Evolutionary conservation across 2,888 invertebrate species (phyloP).

Genomic region (Vesta saturnalis): DNA sequence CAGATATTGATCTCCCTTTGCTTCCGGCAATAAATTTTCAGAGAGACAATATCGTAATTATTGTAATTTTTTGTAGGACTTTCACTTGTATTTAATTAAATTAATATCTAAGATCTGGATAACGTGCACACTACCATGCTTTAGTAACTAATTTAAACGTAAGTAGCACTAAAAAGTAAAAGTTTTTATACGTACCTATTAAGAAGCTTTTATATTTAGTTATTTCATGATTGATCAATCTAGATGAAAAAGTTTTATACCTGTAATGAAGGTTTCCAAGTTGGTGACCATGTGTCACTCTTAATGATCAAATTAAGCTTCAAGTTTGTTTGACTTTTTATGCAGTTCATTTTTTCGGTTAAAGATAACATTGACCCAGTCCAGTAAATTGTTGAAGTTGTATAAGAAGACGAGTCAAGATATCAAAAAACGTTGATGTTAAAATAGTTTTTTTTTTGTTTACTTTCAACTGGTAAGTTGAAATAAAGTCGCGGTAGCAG

Average conservation of each 20-base stretch:
- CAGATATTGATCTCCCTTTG: no score
- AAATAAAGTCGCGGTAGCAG: not conserved
- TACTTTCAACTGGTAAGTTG: slow-evolving; percentile 6
- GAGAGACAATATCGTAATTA: not conserved
- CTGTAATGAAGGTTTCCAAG: not conserved
- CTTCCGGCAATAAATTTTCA: no score
- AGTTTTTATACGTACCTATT: slow-evolving; percentile 8
- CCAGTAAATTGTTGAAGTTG: not conserved
- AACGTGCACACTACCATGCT: slow-evolving; percentile 7
- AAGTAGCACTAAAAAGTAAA: slow-evolving; percentile 10
- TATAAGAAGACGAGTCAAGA: slow-evolving; percentile 15
- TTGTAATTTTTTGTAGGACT: not conserved
- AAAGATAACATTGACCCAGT: slow-evolving; percentile 23
- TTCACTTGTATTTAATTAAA: not conserved
- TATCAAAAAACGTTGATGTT: not conserved
- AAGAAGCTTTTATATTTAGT: no score
- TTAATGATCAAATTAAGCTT: not conserved
- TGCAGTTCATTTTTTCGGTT: slow-evolving; percentile 22
- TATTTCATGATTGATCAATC: no score
- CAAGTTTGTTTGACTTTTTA: slow-evolving; percentile 7
- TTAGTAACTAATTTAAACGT: slow-evolving; percentile 3
- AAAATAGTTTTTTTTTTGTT: not conserved
- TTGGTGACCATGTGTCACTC: not conserved
- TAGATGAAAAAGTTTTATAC: no score
- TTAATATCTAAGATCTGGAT: slow-evolving; percentile 3